These are phyloP conservation scores for Asteroscopus sphinx DNA, from an alignment of 2,888 invertebrate species.

Conservation along the genomic window DNA sequence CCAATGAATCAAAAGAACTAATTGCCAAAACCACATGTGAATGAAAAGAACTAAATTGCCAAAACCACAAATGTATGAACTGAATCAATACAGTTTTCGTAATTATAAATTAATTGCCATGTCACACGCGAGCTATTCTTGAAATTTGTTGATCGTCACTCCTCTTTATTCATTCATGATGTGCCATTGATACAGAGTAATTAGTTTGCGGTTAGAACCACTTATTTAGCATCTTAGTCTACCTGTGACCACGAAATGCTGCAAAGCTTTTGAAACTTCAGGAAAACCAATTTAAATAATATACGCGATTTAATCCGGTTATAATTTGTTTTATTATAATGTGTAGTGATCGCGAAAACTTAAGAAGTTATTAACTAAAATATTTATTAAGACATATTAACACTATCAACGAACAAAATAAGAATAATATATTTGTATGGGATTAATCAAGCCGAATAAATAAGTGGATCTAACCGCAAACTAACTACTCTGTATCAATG, in stretches of 20 bases:
- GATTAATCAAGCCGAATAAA: no score
- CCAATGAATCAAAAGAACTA: slow-evolving; percentile 19
- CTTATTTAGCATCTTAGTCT: no score
- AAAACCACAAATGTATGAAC: slow-evolving; percentile 50
- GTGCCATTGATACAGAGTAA: slow-evolving; percentile 54
- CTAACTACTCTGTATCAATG: slow-evolving; percentile 53
- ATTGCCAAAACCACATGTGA: slow-evolving; percentile 33
- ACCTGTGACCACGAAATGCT: no score
- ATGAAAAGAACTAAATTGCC: slow-evolving; percentile 16
- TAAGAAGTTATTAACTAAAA: no score
- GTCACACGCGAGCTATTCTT: slow-evolving; percentile 65
- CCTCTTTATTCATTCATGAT: slow-evolving; percentile 37
- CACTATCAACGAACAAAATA: no score
- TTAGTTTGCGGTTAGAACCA: slow-evolving; percentile 46
- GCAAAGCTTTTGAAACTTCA: no score
- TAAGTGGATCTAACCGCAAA: slow-evolving; percentile 42
- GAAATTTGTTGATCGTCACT: slow-evolving; percentile 31
- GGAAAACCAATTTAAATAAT: no score
- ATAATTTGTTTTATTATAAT: no score
- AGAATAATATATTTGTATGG: no score
- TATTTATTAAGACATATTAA: no score
- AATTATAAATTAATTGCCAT: slow-evolving; percentile 51
- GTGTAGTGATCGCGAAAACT: no score
- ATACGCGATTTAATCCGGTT: no score
- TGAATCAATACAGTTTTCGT: slow-evolving; percentile 26